Evolutionary conservation across 2,113 vertebrate genomes (phyloP), one percentile per base, ranked within the genome.

Genomic region (Neogale vison): DNA sequence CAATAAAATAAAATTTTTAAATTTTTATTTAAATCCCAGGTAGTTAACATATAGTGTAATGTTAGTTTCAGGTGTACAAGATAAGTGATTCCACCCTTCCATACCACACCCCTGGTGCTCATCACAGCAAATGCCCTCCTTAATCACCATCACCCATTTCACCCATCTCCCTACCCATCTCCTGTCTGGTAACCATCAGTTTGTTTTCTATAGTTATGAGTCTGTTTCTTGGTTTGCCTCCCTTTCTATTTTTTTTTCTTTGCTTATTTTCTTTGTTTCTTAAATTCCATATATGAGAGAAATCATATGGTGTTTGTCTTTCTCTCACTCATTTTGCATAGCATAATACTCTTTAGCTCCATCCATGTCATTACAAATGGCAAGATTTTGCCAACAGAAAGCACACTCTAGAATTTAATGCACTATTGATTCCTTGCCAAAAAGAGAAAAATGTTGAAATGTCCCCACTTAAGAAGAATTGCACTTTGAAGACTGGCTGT

Each of bases 351-450:
- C 42, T 77, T 29, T 47, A 77, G 74, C 74, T 47, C 74, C 15
- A 47, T 31, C 26, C 42, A 77, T 77, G 42, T 47, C 26, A 0
- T 47, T 47, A 45, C 42, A 77, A 77, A 31, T 77, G 74, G 14
- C 1, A 71, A 67, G 63, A 14, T 23, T 69, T 88, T 91, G 15
- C 26, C 88, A 88, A 79, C 42, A 88, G 71, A 90, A 80, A 26
- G 20, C 6, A 39, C 55, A 52, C 55, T 96, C 34, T 96, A 77
- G 39, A 97, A 89, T 93, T 91, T 85, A 89, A 69, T 92, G 36
- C 18, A n/a, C 6, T 90, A 74, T 90, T 90, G 87, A 96, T 83
- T 95, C 23, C 47, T 94, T 97, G 74, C 4, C 90, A 84, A 93
- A 88, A 83, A 15, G n/a, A 96, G 55, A 95, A 74, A 71, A 39